Base-by-base conservation (phyloP, 2,113 vertebrate species). In the Melanerpes formicivorus region DNA sequence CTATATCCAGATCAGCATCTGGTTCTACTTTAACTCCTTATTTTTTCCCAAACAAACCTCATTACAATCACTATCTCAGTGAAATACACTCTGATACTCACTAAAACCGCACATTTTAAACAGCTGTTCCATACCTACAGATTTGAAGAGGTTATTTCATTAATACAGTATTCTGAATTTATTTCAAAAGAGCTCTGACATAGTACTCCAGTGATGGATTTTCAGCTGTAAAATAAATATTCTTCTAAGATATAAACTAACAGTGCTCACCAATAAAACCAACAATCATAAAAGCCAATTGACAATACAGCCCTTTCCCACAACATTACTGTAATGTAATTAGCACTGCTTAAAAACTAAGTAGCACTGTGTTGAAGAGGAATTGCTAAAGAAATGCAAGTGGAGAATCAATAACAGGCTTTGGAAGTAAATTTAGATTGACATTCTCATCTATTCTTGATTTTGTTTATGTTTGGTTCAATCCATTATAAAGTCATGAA, bases 401-500 rank as follows among this genome's bases (percentile, higher is more conserved):
- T 30, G 77, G 17, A 79, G 29, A 74, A 87, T 54, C 79, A 92
- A 52, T 11, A 5, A 67, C 17, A 80, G 18, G 6, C 21, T 85
- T 87, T 75, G 25, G 19, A 74, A 83, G 37, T 34, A 81, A 80
- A 78, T 72, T 83, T 56, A 93, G 60, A 87, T 64, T 60, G 18
- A 77, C 30, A 58, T 14, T 83, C 60, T 83, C 52, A 87, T 32
- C 44, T 73, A 92, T 86, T 82, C 42, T 77, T 87, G 63, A 67
- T 42, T 80, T 87, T 56, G 60, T 85, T 90, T 82, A 64, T 56
- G 6, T 74, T 76, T 74, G 13, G 29, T 80, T 91, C 55, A 63
- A 85, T 22, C 90, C 8, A 50, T 93, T 82, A 74, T 29, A 60
- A 71, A 90, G 37, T 60, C 69, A 95, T 27, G 65, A 85, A 90